Base-by-base conservation (phyloP, 2,797 vertebrate species). In the Meriones psammophilus region DNA sequence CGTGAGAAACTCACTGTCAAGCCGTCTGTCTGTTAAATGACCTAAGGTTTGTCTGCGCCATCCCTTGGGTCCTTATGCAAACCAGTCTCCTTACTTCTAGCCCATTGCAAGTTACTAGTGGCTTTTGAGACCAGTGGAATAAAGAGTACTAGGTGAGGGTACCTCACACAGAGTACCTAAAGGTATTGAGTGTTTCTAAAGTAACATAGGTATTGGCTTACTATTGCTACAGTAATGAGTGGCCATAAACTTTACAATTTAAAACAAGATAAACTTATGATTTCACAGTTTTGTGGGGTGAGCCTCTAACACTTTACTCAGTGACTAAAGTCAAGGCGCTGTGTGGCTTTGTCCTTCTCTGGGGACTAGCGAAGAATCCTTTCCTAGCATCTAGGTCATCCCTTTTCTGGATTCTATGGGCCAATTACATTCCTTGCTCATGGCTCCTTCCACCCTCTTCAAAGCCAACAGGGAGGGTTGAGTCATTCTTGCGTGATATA, bases 121-220 rank as follows among this genome's bases (percentile, higher is more conserved):
- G 58, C 26, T 83, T 93, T 62, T 1, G 18, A 46, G 74, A 10
- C 71, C 46, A 85, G 28, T 77, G 60, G 56, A 28, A 3, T 22
- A 71, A 80, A 58, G 28, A 94, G n/a, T 68, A 56, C 84, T 76
- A 42, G 1, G 0, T n/a, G 69, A 9, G 14, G 10, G 0, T 85
- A 26, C 89, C 10, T 76, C 58, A 24, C 12, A 13, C 64, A 87
- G 36, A 88, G 36, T 33, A 76, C 54, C 20, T 54, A 36, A 88
- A 95, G 91, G 14, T 89, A 54, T 30, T 50, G 26, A 91, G 42
- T 64, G 2, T 66, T 94, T 71, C 46, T n/a, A 76, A 88, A 18
- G 68, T 26, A 20, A 33, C 64, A 33, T n/a, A 26, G 74, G 18
- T 69, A 15, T 88, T 76, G 28, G 36, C 78, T 93, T 92, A 13